Conservation (phyloP, 2,888 invertebrate species). For the Epiperipatus broadwayi region DNA sequence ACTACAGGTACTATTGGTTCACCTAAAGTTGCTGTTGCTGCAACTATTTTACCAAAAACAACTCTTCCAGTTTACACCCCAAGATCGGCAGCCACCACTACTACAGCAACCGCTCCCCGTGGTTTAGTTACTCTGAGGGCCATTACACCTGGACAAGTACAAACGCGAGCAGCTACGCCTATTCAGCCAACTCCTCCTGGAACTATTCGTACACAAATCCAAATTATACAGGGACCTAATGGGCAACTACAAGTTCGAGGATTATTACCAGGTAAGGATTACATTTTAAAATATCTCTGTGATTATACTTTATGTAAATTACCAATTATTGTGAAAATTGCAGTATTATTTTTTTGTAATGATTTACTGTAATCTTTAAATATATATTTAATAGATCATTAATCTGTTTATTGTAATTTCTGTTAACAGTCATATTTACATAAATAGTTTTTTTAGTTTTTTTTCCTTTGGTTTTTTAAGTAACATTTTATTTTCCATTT, state of each 20-base stretch:
- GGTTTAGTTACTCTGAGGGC: constrained; percentile 27
- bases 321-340: too few relatives aligned
- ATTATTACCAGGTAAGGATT: constrained; percentile 51
- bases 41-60: constrained; percentile 18
- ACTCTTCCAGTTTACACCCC: constrained; percentile 11
- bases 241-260: constrained; percentile 81
- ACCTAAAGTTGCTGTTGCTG: constrained; percentile 17
- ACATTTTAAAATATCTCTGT: too few relatives aligned
- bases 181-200: constrained; percentile 14
- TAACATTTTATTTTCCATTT: too few relatives aligned
- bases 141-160: constrained; percentile 16
- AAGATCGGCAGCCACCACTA: constrained; percentile 36
- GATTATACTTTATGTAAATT: too few relatives aligned
- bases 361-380: too few relatives aligned
- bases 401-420: too few relatives aligned
- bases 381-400: too few relatives aligned
- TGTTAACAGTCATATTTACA: too few relatives aligned
- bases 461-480: too few relatives aligned
- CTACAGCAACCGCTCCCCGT: constrained; percentile 35
- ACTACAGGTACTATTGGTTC: constrained; percentile 8
- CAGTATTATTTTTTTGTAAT: too few relatives aligned
- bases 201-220: constrained; percentile 46
- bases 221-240: constrained; percentile 71
- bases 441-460: too few relatives aligned
- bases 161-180: constrained; percentile 17